Base-by-base conservation (phyloP, 2,888 invertebrate genomes). In the Lottia scabra region DNA sequence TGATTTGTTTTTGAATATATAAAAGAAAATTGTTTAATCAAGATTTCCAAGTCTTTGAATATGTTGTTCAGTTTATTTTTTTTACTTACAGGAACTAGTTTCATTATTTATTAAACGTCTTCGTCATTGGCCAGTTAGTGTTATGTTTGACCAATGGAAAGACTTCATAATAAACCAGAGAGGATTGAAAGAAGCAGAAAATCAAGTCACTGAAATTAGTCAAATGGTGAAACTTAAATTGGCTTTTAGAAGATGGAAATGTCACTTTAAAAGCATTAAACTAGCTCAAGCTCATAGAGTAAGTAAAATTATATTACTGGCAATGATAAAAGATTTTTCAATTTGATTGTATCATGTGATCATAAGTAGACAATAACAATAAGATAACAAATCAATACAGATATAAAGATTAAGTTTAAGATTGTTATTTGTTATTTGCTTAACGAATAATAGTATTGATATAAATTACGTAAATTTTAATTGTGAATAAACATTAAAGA, bases 71-170 rank as follows among this genome's bases (percentile, higher is more conserved):
- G 5, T 13, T 5, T 38, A 38, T n/a, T 19, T 6, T 26, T n/a
- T 48, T 62, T 6, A 27, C 43, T 73, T 72, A 3, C 76, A 85
- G 85, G 81, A 80, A 38, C 77, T 82, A 44, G 82, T 82, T 4
- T 72, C 74, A 13, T 76, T 75, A n/a, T 80, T 78, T 10, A 78
- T 85, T 4, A 80, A 75, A 30, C 70, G 84, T 19, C 70, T 85
- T 0, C 67, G 75, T 23, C 80, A 83, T 69, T 85, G 84, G 84
- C 85, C 85, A 46, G 68, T 83, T 45, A 83, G 84, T 73, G 75
- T 80, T 26, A 74, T 83, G n/a, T 84, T 85, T 75, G 81, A 84
- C 67, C 84, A 82, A 45, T 85, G 85, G 85, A 77, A 75, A 66
- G 84, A 84, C 64, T 84, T 77, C 70, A 82, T 82, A 19, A 73